Base-by-base conservation (phyloP, 2,888 invertebrate species). In the Sarcophaga subvicina region DNA sequence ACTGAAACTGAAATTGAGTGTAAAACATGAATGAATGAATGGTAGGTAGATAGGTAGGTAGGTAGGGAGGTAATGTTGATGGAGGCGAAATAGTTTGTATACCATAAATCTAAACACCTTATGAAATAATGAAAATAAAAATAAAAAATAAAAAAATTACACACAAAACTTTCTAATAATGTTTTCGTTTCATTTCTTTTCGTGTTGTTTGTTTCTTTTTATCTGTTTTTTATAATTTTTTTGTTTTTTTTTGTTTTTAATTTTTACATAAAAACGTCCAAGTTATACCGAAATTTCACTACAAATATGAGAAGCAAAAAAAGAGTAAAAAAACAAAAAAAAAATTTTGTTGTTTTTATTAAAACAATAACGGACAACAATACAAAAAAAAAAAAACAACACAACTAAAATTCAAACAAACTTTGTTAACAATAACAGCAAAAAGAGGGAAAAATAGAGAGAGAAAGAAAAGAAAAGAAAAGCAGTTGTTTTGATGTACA, bases 21-120 rank as follows among this genome's bases (percentile, higher is more conserved):
- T 37, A 10, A 37, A 37, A 37, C 8, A 37, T 25, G 20, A 10
- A 14, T 70, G 49, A 59, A 59, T 59, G 59, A 59, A 14, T 59
- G 2, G 2, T 59, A 17, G 8, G 8, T 37, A 37, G 8, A 0
- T 37, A 37, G 37, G 10, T 37, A 37, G 37, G 10, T 37, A 37
- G 37, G 37, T 37, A 10, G 37, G 37, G 37, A 37, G 37, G 37
- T 37, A 37, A 37, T 37, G 37, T 37, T 59, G 59, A 59, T 59
- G 17, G n/a, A 17, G 59, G 37, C 37, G n/a, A 62, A 62, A 59
- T 72, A n/a, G 14, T 54, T 54, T 54, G 37, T 37, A 72, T 81
- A 77, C 67, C 80, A 80, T 71, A 77, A 85, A 85, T 80, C 81
- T 81, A 85, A 37, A 85, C 85, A 85, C 85, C 85, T 85, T 85